Evolutionary conservation across 2,797 vertebrate species (phyloP).

Genomic region (Danio choprae): DNA sequence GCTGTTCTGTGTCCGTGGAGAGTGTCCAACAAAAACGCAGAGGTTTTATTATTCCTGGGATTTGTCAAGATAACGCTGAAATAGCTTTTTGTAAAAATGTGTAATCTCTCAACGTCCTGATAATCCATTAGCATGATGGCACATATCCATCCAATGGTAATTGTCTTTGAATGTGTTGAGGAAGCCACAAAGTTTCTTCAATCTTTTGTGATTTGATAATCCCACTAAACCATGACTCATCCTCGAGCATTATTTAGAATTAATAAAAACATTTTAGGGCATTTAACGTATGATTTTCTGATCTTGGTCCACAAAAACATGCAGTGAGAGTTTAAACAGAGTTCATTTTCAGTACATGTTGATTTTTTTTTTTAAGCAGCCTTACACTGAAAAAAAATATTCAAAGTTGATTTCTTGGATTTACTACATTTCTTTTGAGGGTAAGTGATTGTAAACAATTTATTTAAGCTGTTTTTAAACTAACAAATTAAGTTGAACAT

Average conservation of each 20-base stretch:
- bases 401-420: too few relatives aligned
- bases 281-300: too few relatives aligned
- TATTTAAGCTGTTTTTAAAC: too few relatives aligned
- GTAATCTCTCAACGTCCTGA: background rate
- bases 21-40: conserved; percentile 10
- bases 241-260: too few relatives aligned
- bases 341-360: background rate
- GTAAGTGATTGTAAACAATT: too few relatives aligned
- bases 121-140: conserved; percentile 5
- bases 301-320: background rate
- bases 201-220: background rate
- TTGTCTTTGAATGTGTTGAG: background rate
- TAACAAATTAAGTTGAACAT: too few relatives aligned
- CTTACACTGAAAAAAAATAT: too few relatives aligned
- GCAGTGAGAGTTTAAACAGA: background rate
- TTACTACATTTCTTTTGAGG: too few relatives aligned
- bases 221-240: background rate
- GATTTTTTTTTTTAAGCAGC: background rate
- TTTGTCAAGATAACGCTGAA: background rate
- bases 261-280: too few relatives aligned
- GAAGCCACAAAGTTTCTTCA: background rate
- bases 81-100: background rate
- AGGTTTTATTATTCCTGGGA: background rate
- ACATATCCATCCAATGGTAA: conserved; percentile 4
- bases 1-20: conserved; percentile 14